These are phyloP conservation scores for Columbina picui DNA, from an alignment of 2,113 vertebrate genomes.

Conservation along the genomic window DNA sequence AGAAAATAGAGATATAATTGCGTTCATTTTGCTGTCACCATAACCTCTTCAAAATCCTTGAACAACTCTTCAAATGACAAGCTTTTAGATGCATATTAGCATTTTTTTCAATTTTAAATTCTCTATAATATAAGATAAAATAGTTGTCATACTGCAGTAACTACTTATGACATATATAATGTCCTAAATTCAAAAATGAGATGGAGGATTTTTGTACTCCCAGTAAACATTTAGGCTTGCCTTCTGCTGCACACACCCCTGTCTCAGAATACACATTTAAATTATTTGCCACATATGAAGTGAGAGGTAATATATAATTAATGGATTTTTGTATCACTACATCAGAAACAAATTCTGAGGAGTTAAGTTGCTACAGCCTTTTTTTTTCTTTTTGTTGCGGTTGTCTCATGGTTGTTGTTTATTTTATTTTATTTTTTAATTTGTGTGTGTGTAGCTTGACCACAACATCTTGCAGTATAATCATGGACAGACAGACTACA, in stretches of 20 bases:
- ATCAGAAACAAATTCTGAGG: conserved; percentile 42
- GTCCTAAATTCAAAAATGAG: conserved; percentile 83
- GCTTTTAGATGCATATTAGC: conserved; percentile 87
- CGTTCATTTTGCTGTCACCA: conserved; percentile 87
- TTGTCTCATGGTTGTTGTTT: background rate
- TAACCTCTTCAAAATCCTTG: conserved; percentile 83
- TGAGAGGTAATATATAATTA: conserved; percentile 63
- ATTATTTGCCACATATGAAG: conserved; percentile 57
- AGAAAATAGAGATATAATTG: conserved; percentile 86
- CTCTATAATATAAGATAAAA: conserved; percentile 79
- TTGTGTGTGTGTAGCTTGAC: conserved; percentile 5
- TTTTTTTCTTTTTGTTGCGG: background rate
- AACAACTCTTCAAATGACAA: conserved; percentile 86
- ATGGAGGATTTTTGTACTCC: conserved; percentile 70
- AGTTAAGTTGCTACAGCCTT: conserved; percentile 23
- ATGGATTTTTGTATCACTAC: conserved; percentile 51
- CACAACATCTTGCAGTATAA: conserved; percentile 39
- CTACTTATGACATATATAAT: conserved; percentile 80
- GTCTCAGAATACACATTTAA: conserved; percentile 56
- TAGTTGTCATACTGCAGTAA: conserved; percentile 78
- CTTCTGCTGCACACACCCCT: conserved; percentile 51
- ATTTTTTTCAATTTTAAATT: conserved; percentile 84
- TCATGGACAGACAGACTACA: background rate
- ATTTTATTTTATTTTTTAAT: background rate
- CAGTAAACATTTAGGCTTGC: conserved; percentile 73